These are phyloP conservation scores for Athalia circularis DNA, from an alignment of 2,888 invertebrate genomes.

Conservation along the genomic window DNA sequence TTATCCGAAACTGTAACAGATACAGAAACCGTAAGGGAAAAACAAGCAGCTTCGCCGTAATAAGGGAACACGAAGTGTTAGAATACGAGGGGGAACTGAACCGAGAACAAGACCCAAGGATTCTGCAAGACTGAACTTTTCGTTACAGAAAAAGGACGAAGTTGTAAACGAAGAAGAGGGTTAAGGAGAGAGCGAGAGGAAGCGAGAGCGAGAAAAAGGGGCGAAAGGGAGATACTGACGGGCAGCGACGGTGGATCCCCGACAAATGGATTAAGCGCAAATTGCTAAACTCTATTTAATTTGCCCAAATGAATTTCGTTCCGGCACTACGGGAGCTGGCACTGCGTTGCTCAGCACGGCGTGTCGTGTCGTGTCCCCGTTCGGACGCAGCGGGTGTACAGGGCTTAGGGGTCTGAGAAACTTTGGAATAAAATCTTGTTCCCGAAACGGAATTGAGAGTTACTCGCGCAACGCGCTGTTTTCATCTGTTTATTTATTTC, in stretches of 20 bases:
- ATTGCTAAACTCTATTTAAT: conserved; percentile 71
- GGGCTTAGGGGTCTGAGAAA: conserved; percentile 46
- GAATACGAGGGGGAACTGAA: neutral
- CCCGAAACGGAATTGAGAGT: conserved; percentile 44
- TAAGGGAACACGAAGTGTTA: conserved; percentile 11
- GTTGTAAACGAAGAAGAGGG: conserved; percentile 50
- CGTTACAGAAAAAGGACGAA: conserved; percentile 25
- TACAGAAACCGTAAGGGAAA: conserved; percentile 36
- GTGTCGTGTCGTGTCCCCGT: conserved; percentile 45
- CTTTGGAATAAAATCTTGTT: conserved; percentile 60
- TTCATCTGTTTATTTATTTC: too few species aligned
- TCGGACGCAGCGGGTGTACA: neutral
- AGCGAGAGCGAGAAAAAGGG: conserved; percentile 40
- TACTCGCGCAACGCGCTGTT: neutral
- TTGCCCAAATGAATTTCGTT: conserved; percentile 70
- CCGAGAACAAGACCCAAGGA: conserved; percentile 2
- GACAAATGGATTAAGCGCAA: conserved; percentile 70
- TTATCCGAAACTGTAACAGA: conserved; percentile 16
- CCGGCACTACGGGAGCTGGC: conserved; percentile 50
- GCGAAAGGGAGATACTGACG: conserved; percentile 51
- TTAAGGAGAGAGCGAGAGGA: conserved; percentile 46
- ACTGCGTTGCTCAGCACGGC: conserved; percentile 35
- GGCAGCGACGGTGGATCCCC: conserved; percentile 63
- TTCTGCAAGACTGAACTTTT: neutral
- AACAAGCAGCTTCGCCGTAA: conserved; percentile 40